Percentiles rank a stretch among this genome's conserved stretches.
These are phyloP conservation scores for Crotalus horridus DNA, from an alignment of 2,113 vertebrate species.

Conservation along the genomic window DNA sequence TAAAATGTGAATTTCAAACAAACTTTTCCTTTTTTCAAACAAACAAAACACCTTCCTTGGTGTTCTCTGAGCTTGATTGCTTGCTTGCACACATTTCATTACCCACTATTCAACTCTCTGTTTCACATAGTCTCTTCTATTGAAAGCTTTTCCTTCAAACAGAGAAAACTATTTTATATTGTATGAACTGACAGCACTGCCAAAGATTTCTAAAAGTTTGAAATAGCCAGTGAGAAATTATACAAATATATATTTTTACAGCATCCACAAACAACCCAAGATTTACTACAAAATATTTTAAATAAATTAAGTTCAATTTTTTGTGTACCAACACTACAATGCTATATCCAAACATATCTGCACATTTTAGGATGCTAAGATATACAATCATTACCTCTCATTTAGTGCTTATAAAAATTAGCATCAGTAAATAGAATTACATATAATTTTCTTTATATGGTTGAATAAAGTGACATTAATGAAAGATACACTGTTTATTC, in stretches of 20 bases:
- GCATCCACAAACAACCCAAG: not conserved
- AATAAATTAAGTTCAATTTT: not conserved
- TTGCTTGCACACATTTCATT: not conserved
- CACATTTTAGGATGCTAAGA: not conserved
- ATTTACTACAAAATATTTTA: not conserved
- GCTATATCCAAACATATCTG: not conserved
- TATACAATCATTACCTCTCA: not conserved
- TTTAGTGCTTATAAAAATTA: not conserved
- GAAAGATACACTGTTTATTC: not conserved
- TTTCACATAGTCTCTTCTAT: not conserved
- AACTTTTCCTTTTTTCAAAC: not conserved
- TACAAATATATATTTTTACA: not conserved
- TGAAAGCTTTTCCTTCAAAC: rapidly evolving
- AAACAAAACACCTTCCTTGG: not conserved
- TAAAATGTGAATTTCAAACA: conserved; percentile 12
- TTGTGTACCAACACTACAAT: not conserved
- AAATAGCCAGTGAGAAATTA: not conserved
- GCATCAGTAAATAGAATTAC: not conserved
- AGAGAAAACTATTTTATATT: not conserved
- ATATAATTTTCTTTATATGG: not conserved
- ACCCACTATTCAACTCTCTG: not conserved
- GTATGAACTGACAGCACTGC: not conserved
- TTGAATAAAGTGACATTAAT: not conserved
- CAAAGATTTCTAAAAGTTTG: not conserved
- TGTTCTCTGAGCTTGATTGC: not conserved